Evolutionary conservation across 2,113 vertebrate genomes (phyloP).

Genomic region (Carettochelys insculpta): DNA sequence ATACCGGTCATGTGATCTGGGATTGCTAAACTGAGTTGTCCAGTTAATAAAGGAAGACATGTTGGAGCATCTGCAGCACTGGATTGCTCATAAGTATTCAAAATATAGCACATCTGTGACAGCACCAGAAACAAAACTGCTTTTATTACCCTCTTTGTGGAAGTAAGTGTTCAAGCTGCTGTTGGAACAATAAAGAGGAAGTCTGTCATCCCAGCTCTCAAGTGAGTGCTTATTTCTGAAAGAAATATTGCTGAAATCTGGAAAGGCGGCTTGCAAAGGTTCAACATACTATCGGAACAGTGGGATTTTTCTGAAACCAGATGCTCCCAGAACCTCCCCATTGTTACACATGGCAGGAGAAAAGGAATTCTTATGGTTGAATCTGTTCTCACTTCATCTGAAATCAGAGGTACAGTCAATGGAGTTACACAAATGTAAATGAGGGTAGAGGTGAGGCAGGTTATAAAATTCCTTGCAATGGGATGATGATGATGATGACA

Average conservation of each 20-base stretch:
- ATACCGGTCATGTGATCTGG: not conserved
- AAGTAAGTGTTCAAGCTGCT: slow-evolving; percentile 45
- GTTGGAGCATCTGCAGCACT: not conserved
- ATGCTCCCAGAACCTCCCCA: slow-evolving; percentile 29
- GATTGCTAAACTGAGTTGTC: not conserved
- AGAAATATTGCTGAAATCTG: slow-evolving; percentile 73
- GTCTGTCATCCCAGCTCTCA: slow-evolving; percentile 59
- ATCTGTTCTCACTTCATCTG: slow-evolving; percentile 29
- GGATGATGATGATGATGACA: slow-evolving; percentile 35
- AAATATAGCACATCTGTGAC: slow-evolving; percentile 48
- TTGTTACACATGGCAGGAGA: slow-evolving; percentile 47
- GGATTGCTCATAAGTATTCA: not conserved
- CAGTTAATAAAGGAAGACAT: not conserved
- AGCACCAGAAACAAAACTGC: slow-evolving; percentile 40
- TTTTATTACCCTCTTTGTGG: slow-evolving; percentile 28
- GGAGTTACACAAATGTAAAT: slow-evolving; percentile 37
- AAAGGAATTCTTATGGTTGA: not conserved
- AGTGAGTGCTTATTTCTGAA: slow-evolving; percentile 54
- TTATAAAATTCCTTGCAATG: not conserved
- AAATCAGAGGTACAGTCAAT: slow-evolving; percentile 6
- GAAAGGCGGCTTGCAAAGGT: slow-evolving; percentile 67
- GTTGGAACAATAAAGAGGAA: slow-evolving; percentile 66
- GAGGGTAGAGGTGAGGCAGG: slow-evolving; percentile 28
- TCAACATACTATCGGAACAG: slow-evolving; percentile 58
- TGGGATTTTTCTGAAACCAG: slow-evolving; percentile 65